Evolutionary conservation across 2,888 invertebrate species (phyloP), one percentile per base, ranked within the genome.

Genomic region (Lochmaea capreae): DNA sequence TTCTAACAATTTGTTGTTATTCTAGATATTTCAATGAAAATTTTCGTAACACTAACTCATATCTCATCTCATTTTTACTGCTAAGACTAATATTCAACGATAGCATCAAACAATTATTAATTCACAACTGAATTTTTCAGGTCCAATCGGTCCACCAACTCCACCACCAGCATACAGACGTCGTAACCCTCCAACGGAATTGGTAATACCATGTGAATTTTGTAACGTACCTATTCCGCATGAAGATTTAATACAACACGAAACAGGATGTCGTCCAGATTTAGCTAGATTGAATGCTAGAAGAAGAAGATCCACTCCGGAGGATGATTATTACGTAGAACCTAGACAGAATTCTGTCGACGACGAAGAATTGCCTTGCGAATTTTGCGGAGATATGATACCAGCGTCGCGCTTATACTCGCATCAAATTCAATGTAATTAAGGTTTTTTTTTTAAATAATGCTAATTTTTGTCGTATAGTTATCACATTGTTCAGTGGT

Each of bases 291-390:
- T 79, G 67, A 84, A 84, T 72, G 83, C 84, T 0, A 82, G 85
- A 42, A 77, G 84, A 54, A 79, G 82, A 68, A 80, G 80, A 8
- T 83, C 82, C 1, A 80, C 79, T 39, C 70, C 73, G 2, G 82
- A 84, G 16, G 79, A 79, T 57, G 81, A 83, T 70, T 83, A 82
- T 71, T 81, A 81, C 57, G 76, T 79, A 0, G 82, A 82, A 1
- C 84, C 83, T 9, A 46, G 59, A 52, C 77, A 67, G n/a, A 76
- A 79, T 9, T 77, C 75, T 81, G 88, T 82, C 1, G 86, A 86
- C 2, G 89, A 88, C 62, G 87, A 89, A 61, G 86, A 86, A 74
- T 85, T 91, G 62, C 91, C 91, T 8, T 91, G 91, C 84, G 91
- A 91, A 87, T 91, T 91, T 86, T 91, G 91, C 83, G 86, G 85